phyloP scores from a whole-genome alignment of 2,113 vertebrate species.

The Mobula birostris region DNA sequence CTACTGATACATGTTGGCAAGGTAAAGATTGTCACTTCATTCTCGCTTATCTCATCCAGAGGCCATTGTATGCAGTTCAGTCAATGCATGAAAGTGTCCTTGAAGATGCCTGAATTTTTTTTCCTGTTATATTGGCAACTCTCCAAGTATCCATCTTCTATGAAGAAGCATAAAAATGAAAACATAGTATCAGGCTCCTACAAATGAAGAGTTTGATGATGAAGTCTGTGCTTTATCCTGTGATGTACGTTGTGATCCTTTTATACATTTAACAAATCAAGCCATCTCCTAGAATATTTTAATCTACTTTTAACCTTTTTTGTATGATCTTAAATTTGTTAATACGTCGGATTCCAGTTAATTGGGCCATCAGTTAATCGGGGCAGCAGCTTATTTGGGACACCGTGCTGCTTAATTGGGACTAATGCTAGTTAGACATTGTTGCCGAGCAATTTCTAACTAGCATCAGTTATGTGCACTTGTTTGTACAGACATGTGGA shows the following conservation, averaged over 20 bases:
- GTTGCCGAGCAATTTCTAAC: too few species aligned
- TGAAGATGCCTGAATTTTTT: not conserved
- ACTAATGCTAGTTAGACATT: too few species aligned
- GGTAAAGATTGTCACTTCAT: constrained; percentile 52
- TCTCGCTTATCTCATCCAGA: not conserved
- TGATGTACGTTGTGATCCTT: not conserved
- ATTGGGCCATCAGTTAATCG: too few species aligned
- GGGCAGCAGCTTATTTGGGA: too few species aligned
- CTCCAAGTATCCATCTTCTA: not conserved
- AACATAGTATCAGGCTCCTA: not conserved
- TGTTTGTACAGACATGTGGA: too few species aligned
- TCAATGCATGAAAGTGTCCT: not conserved
- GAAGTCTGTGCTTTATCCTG: not conserved
- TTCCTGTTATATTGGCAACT: not conserved
- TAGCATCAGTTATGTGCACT: too few species aligned
- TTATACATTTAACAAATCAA: not conserved
- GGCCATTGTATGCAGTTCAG: not conserved
- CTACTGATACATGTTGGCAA: constrained; percentile 84
- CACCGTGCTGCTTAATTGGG: too few species aligned
- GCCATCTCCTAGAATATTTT: not conserved
- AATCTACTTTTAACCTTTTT: not conserved
- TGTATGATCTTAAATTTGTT: not conserved
- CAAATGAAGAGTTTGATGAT: not conserved
- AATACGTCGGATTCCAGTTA: not conserved
- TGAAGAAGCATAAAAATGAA: not conserved